Evolutionary conservation across 2,888 invertebrate genomes (phyloP), one percentile per base, ranked within the genome.

Genomic region (Seladonia tumulorum): DNA sequence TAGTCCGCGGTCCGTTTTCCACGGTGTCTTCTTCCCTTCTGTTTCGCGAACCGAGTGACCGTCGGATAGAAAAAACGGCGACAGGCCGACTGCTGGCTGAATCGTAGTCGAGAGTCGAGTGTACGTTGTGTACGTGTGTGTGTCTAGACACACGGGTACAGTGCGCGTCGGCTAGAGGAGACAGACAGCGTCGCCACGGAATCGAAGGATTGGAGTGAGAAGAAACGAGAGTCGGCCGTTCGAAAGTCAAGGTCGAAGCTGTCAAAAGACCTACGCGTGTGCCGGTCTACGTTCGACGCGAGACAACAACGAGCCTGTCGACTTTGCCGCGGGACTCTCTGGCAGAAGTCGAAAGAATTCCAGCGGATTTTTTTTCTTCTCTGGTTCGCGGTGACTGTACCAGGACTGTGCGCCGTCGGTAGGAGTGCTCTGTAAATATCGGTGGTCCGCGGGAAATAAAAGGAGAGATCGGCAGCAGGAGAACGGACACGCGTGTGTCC

Each of bases 161-260:
- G 63, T 60, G 29, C 4, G 63, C 29, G 29, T 14, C 63, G 10
- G 29, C 16, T 5, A 14, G 5, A 5, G 29, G 70, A 72, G 82
- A 79, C 57, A 72, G 82, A 79, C 57, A 75, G 60, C 71, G 75
- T 68, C 45, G 16, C 16, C 39, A 16, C 39, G 25, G 66, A 76
- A 29, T 42, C 63, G 29, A n/a, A 35, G 49, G 22, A 63, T 25
- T 45, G 22, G 16, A 12, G n/a, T 47, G 71, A 47, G 35, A 66
- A 73, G 74, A 25, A 76, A 66, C 63, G 60, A 29, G 66, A n/a
- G 25, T 73, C 76, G 35, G 63, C 39, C 60, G 45, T 22, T 83
- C 75, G 87, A 85, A 81, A 90, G 87, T 89, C 89, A 89, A 89
- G 89, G 90, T 90, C 90, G 90, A 60, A 74, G 25, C 82, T 83